Conservation (phyloP, 2,888 invertebrate species). For the Athalia rosae region DNA sequence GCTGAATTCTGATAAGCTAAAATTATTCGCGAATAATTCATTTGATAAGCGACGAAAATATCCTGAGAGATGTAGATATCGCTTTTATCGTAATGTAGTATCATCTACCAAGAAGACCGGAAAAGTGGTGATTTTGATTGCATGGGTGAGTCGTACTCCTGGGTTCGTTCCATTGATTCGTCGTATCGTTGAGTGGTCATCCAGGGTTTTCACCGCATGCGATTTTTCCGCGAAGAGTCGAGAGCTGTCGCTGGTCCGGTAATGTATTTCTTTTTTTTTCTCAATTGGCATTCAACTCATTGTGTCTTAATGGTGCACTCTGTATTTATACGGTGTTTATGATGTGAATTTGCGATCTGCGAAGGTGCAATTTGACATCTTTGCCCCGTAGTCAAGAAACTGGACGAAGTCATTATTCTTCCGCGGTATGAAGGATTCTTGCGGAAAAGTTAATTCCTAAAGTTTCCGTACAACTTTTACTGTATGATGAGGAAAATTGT, state of each 20-base stretch:
- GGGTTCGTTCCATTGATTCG: neutral
- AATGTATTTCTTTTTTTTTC: neutral
- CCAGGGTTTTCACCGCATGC: neutral
- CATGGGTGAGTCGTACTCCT: neutral
- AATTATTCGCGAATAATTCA: neutral
- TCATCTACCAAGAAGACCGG: neutral
- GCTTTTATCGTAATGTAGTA: neutral
- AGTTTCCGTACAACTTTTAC: conserved; percentile 1
- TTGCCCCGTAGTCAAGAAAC: neutral
- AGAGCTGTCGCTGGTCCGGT: neutral
- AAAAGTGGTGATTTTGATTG: neutral
- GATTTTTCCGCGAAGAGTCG: no score
- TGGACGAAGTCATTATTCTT: conserved; percentile 24
- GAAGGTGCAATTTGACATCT: no score
- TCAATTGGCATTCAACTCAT: no score
- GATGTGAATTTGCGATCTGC: no score
- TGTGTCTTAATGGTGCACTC: no score
- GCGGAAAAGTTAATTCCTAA: conserved; percentile 5
- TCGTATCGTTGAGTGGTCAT: neutral
- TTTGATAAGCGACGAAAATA: conserved; percentile 1
- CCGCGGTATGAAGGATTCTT: conserved; percentile 9
- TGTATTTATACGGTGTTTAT: no score
- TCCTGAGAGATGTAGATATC: neutral
- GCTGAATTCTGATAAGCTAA: no score
- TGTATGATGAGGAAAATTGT: neutral